Evolutionary conservation across 2,797 vertebrate species (phyloP), one percentile per base, ranked within the genome.

Genomic region (Scarus forsteni): DNA sequence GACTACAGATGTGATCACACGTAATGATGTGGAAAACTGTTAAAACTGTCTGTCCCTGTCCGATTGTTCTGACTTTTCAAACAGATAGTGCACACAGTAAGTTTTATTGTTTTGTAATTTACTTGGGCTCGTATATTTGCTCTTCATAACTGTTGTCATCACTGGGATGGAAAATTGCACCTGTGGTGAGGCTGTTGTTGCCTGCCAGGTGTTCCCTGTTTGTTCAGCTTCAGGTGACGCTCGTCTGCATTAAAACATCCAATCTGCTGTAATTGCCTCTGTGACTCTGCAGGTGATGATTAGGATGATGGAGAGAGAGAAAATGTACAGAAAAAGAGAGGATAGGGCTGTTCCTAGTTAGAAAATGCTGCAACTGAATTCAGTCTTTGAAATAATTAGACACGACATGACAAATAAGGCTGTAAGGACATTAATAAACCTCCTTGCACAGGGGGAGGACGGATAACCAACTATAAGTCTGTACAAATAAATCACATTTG

Each of bases 201-300:
- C 91, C 84, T 89, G 66, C 87, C 92, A 91, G 92, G 90, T 91
- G 92, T 87, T 66, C 64, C 75, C 73, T 86, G 89, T 93, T 93
- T 93, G 89, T 89, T 89, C 86, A 85, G 88, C 89, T 85, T 88
- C 90, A 91, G 91, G 90, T 92, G 89, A 90, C 64, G 60, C 84
- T 84, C 65, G 62, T 86, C 68, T 83, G 86, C 92, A 90, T 90
- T 89, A 85, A 92, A 87, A 87, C 88, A 87, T 91, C 72, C 81
- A 76, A 77, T 78, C 14, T 43, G 68, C 74, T 83, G 77, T 86
- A 85, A 90, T 88, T 87, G 84, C 70, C 69, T 81, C 55, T 66
- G 55, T 66, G 74, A 58, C 73, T 75, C 63, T 45, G 67, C 80
- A 60, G 85, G 77, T 74, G 80, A 85, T 74, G 75, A 60, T 78